Base-by-base conservation (phyloP, 1,140 invertebrate species). In the Drosophila pruinosa region DNA sequence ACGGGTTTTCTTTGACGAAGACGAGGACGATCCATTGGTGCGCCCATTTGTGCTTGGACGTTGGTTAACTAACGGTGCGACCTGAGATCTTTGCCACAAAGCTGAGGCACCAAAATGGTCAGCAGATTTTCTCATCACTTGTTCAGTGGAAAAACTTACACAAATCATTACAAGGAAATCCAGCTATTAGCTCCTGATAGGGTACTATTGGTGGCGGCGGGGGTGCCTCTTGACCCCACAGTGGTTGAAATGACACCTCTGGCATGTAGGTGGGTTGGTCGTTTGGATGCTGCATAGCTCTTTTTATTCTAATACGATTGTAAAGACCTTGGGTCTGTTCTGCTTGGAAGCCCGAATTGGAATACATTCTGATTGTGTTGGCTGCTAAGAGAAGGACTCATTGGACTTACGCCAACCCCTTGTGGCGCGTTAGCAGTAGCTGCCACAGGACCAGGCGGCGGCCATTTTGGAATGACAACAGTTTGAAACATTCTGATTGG, bases 1-100 rank as follows among this genome's bases (percentile, higher is more conserved):
- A 4, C 97, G 93, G 0, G 96, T 95, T 89, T 98, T 98, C 88
- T 97, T 97, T 0, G 85, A 71, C 0, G 79, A 81, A 26, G 74
- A 77, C 0, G 74, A 77, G 4, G 85, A 78, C 10, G 75, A 71
- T 4, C 75, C 75, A 0, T 80, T 80, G 4, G 71, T 10, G 22
- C 85, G 68, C 0, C 86, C 85, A 50, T 90, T 86, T 10, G 68
- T 58, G 1, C 36, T 48, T 0, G 78, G 22, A 12, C 89, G 75
- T 31, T 86, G 89, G 4, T 69, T 77, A 4, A 91, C 90, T 7
- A 91, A 48, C 1, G 82, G 83, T 17, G 72, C 61, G 0, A 91
- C 89, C 36, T 91, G 91, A 2, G 89, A 81, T 4, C 90, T 79
- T 78, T 92, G 75, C 92, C 90, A 91, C 10, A 91, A 48, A 59